Base-by-base conservation (phyloP, 2,888 invertebrate genomes). In the Cephus pygmeus region DNA sequence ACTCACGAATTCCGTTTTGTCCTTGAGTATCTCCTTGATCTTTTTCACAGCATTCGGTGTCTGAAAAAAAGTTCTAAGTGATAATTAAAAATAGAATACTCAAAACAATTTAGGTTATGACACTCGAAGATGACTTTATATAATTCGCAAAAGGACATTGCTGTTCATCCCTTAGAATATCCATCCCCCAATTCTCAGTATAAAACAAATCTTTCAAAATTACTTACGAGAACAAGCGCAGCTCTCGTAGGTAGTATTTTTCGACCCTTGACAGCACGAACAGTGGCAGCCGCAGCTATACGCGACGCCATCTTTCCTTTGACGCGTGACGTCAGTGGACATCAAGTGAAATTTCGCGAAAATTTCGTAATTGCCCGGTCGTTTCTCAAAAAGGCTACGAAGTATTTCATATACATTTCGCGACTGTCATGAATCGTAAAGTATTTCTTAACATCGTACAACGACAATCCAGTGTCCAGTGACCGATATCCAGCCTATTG, bases 221-320 rank as follows among this genome's bases (percentile, higher is more conserved):
- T 75, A 90, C 91, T 90, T 87, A 93, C 93, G 92, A 98, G 92
- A 82, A 96, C 94, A 77, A 98, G 92, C 4, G 98, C 98, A 83
- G 98, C 96, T 87, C 97, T 93, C 73, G 95, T 95, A n/a, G 98
- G 95, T 81, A 97, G 91, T 81, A 96, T 91, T 91, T 94, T 95
- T 88, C 96, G 94, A 85, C 95, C 95, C 91, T 96, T 96, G 35
- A 97, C 95, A 83, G 98, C 97, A 85, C 97, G 94, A 36, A 98
- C 97, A 77, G 98, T 97, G 36, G 98, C 98, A 90, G 97, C 95
- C 80, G 96, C 97, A 87, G 96, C 94, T 81, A 95, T 93, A 93
- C 95, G 95, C 83, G 96, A 94, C 91, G 96, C 94, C 96, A 96
- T 96, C 87, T 90, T 91, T 86, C 82, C 83, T 56, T 82, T 69